Evolutionary conservation across 2,797 vertebrate genomes (phyloP).

Genomic region (Sebastes vulpes): DNA sequence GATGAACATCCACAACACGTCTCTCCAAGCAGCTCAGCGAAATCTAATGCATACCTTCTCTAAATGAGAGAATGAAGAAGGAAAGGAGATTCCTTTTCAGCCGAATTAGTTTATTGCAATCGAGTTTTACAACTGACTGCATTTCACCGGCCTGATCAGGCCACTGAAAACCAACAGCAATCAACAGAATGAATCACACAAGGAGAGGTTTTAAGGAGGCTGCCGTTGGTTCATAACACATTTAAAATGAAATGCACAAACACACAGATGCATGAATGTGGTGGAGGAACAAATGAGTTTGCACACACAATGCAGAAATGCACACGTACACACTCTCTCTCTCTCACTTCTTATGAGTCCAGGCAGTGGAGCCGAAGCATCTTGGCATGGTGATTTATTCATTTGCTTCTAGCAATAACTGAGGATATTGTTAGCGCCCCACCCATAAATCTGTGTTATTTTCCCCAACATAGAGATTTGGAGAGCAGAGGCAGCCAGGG

Average conservation of each 20-base stretch:
- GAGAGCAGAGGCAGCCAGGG: conserved; percentile 27
- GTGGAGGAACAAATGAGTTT: conserved; percentile 25
- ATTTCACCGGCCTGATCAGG: conserved; percentile 23
- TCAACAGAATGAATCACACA: conserved; percentile 40
- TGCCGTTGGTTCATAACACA: conserved; percentile 11
- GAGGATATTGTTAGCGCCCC: conserved; percentile 60
- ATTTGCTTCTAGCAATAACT: conserved; percentile 71
- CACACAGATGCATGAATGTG: conserved; percentile 27
- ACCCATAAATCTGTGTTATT: conserved; percentile 68
- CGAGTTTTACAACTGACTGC: conserved; percentile 40
- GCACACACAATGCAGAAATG: conserved; percentile 5
- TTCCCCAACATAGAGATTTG: conserved; percentile 48
- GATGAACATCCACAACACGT: background rate
- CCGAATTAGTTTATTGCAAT: conserved; percentile 29
- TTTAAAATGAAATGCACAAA: conserved; percentile 49
- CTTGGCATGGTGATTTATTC: conserved; percentile 69
- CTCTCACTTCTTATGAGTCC: conserved; percentile 23
- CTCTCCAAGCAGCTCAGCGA: background rate
- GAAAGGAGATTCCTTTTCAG: background rate
- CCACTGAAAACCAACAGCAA: conserved; percentile 32
- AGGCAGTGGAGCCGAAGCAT: conserved; percentile 40
- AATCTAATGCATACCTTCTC: background rate
- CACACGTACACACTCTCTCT: conserved; percentile 1
- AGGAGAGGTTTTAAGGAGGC: conserved; percentile 26
- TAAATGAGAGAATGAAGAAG: background rate